Base-by-base conservation (phyloP, 2,797 vertebrate genomes). In the Emydoidea blandingii region DNA sequence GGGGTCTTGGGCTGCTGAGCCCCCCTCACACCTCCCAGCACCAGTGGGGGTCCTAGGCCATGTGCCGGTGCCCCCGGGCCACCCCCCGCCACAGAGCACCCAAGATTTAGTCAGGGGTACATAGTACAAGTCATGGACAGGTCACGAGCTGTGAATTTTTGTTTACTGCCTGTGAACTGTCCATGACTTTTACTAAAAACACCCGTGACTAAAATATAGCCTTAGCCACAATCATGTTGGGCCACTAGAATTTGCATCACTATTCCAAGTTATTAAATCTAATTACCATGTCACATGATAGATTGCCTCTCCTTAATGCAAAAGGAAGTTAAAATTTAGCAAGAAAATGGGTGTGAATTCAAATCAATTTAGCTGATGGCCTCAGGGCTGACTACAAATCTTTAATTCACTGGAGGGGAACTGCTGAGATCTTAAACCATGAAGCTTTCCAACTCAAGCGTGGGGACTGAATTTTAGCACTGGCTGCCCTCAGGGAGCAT, bases 401-500 rank as follows among this genome's bases (percentile, higher is more conserved):
- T 94, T 52, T 88, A 93, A 78, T 92, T 94, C 56, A 83, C 85
- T 87, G 76, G 44, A 83, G 86, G 54, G 74, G 12, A 57, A 88
- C 53, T 89, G 62, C 47, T 31, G 68, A 59, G 85, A 12, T 91
- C 95, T 57, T 62, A 93, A 2, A 16, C 50, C 81, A 1, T 4
- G n/a, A 91, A 92, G 44, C 56, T 90, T 94, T 95, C 56, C 53
- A 76, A 76, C 19, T 91, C 23, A 88, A 88, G 52, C 62, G 68
- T 19, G 52, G 54, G 54, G 23, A 94, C 47, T n/a, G 79, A 90
- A 85, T 92, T 89, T 93, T 91, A 41, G 18, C 86, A 41, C 16
- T 84, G 23, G 78, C 44, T 86, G 16, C 65, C 91, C 93, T 91
- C 41, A 65, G 89, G 89, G 83, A 95, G 85, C n/a, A 91, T 72